Evolutionary conservation across 2,797 vertebrate species (phyloP).

Genomic region (Hafferia zeledoni): DNA sequence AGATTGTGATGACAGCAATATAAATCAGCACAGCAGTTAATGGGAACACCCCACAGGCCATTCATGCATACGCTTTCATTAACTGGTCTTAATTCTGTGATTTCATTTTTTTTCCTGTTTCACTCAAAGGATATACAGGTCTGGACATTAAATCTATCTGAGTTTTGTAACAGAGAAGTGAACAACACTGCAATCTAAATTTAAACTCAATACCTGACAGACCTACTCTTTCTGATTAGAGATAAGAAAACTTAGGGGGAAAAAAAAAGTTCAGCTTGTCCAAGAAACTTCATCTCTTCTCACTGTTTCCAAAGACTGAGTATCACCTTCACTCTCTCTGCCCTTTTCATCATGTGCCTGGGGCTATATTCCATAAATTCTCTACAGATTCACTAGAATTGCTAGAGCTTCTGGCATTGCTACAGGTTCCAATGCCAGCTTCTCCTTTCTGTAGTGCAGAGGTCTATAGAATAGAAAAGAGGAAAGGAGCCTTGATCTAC

Average conservation of each 20-base stretch:
- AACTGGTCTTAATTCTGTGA: background rate
- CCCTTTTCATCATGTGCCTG: background rate
- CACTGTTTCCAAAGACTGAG: background rate
- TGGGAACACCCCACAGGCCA: background rate
- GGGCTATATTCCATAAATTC: background rate
- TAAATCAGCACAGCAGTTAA: conserved; percentile 15
- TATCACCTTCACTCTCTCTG: background rate
- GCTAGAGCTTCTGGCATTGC: background rate
- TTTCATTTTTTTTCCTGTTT: background rate
- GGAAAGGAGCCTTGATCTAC: background rate
- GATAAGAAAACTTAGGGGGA: background rate
- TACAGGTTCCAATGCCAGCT: background rate
- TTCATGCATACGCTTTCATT: background rate
- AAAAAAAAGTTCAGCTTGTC: background rate
- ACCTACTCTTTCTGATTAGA: background rate
- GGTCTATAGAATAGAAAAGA: background rate
- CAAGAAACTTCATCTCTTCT: background rate
- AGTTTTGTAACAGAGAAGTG: background rate
- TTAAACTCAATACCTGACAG: background rate
- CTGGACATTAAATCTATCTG: background rate
- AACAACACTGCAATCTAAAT: background rate
- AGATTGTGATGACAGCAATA: background rate
- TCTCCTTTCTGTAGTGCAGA: background rate
- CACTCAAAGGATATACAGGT: background rate
- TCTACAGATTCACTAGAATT: background rate